Evolutionary conservation across 2,888 invertebrate species (phyloP), one percentile per base, ranked within the genome.

Genomic region (Rhyacophila evoluta): DNA sequence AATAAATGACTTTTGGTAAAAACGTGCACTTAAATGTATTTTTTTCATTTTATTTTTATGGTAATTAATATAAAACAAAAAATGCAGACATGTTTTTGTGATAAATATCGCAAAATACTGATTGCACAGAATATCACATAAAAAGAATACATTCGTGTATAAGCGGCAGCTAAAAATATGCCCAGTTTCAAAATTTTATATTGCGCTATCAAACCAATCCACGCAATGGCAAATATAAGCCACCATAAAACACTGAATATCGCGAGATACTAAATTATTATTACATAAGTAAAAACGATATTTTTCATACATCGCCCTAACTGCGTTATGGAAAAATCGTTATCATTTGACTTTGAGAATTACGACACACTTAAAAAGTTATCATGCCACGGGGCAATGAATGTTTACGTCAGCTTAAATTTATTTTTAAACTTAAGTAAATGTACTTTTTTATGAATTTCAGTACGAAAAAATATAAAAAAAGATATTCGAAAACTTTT

Each of bases 341-440:
- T 55, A 55, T 55, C 55, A 55, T 55, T 55, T 55, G 55, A 55
- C 55, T 55, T 55, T 55, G 55, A 12, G 19, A 55, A 55, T 55
- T 55, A 55, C 55, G 55, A 55, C 55, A 10, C 55, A 55, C 55
- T 55, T 19, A 55, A 55, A 41, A 55, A 55, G 55, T 55, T 55
- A 55, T 55, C 55, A 19, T 55, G 55, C 55, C 19, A 55, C 10
- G 55, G 55, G 55, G 55, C 55, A 12, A 25, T 55, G 25, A 55
- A 55, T 55, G 55, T 55, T 55, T 19, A 8, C 55, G 55, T 55
- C 55, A 55, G 55, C 55, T 55, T 19, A 55, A 55, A 55, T 55
- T 55, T 55, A 55, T 55, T 55, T 55, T 55, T 55, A 55, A 55
- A 25, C 55, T 55, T 25, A 55, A 55, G 55, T 55, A 55, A 55